Conservation (phyloP, 2,888 invertebrate genomes). For the Hylaea fasciaria region DNA sequence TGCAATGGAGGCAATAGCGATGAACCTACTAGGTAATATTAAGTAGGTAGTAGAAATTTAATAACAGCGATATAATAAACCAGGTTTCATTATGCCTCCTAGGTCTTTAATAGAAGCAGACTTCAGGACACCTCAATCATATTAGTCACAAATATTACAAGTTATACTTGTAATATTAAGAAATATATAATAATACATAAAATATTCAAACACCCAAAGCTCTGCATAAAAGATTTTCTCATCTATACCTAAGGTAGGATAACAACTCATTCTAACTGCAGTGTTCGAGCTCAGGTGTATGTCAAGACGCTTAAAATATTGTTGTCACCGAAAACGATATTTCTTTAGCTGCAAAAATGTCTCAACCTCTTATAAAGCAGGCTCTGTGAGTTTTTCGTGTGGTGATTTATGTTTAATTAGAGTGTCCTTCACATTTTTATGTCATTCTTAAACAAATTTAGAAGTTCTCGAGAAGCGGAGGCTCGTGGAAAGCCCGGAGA, state of each 20-base stretch:
- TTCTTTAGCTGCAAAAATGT: slow-evolving; percentile 72
- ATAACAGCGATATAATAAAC: no score
- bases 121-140: no score
- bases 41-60: no score
- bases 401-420: slow-evolving; percentile 80
- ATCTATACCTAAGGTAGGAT: slow-evolving; percentile 41
- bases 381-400: slow-evolving; percentile 64
- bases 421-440: slow-evolving; percentile 69
- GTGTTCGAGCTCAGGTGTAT: slow-evolving; percentile 71
- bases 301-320: slow-evolving; percentile 72
- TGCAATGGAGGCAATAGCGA: no score
- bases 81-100: no score
- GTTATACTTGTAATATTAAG: no score
- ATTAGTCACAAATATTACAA: no score
- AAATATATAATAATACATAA: not conserved
- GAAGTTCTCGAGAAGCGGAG: slow-evolving; percentile 54
- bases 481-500: slow-evolving; percentile 47
- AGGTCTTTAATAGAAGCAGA: no score
- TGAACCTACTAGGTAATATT: no score
- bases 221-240: slow-evolving; percentile 8
- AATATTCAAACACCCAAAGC: not conserved
- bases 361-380: slow-evolving; percentile 63
- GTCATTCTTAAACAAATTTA: slow-evolving; percentile 63
- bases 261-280: slow-evolving; percentile 72
- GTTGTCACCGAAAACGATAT: slow-evolving; percentile 75